Conservation (phyloP, 2,797 vertebrate species). For the Chelon auratus region DNA sequence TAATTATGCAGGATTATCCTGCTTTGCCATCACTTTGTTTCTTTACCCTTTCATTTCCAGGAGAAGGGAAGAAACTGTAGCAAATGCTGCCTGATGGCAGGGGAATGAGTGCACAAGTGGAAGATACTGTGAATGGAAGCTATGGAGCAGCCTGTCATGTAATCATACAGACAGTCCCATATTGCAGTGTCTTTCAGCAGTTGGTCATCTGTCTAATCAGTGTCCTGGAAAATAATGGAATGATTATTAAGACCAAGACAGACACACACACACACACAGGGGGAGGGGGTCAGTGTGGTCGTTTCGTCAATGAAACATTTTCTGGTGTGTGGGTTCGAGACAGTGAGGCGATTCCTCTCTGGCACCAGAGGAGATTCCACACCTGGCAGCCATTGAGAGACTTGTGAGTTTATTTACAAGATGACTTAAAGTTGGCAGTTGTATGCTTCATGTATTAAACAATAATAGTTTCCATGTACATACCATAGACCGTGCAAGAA, state of each 20-base stretch:
- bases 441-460: slow-evolving; percentile 45
- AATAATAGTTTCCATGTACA: slow-evolving; percentile 58
- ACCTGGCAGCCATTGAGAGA: slow-evolving; percentile 68
- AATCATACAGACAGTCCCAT: slow-evolving; percentile 55
- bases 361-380: slow-evolving; percentile 50
- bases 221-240: slow-evolving; percentile 52
- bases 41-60: slow-evolving; percentile 69
- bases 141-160: slow-evolving; percentile 56
- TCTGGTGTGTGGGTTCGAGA: slow-evolving; percentile 2
- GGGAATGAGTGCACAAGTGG: slow-evolving; percentile 36
- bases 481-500: slow-evolving; percentile 12
- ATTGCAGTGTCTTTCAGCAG: slow-evolving; percentile 75
- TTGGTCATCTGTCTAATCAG: slow-evolving; percentile 74
- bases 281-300: slow-evolving; percentile 47
- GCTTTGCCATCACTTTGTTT: slow-evolving; percentile 73
- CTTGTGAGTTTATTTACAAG: slow-evolving; percentile 65
- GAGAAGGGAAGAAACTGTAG: slow-evolving; percentile 57
- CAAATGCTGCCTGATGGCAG: slow-evolving; percentile 28
- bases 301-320: slow-evolving; percentile 46
- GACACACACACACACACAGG: slow-evolving; percentile 32
- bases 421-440: slow-evolving; percentile 44
- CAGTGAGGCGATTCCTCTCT: slow-evolving; percentile 34
- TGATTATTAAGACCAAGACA: slow-evolving; percentile 67
- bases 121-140: slow-evolving; percentile 54
- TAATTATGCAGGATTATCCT: slow-evolving; percentile 77